A percentile compares a stretch with the other conserved stretches of the same genome.
These are phyloP conservation scores for Eulemur mongoz DNA, from an alignment of 2,797 vertebrate species.

Conservation along the genomic window DNA sequence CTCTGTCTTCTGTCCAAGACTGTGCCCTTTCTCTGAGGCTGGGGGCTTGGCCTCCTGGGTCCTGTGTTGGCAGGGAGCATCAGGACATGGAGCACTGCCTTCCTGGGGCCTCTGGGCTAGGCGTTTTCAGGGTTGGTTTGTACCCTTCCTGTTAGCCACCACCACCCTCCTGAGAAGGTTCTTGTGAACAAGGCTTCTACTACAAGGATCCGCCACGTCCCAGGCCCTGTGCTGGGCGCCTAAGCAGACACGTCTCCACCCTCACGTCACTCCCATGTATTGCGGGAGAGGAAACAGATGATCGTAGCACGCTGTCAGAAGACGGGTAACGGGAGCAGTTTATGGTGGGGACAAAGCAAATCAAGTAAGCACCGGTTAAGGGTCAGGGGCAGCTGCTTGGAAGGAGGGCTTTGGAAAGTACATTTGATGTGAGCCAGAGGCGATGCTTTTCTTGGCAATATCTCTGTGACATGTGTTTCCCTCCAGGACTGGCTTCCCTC, in stretches of 20 bases:
- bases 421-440: background rate
- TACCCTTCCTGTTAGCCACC: background rate
- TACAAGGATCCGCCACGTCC: background rate
- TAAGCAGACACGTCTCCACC: background rate
- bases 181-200: background rate
- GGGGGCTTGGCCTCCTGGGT: background rate
- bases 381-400: background rate
- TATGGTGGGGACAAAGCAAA: background rate
- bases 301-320: background rate
- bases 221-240: background rate
- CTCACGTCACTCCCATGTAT: background rate
- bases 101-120: background rate
- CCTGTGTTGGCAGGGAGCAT: background rate
- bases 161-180: background rate
- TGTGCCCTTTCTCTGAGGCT: background rate
- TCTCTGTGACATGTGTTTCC: background rate
- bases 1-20: background rate
- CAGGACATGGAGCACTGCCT: background rate
- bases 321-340: background rate
- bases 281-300: background rate
- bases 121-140: background rate
- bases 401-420: background rate
- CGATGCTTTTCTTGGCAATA: background rate
- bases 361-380: background rate
- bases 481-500: background rate